A percentile compares a stretch with the other conserved stretches of the same genome.
phyloP scores from a whole-genome alignment of 2,113 vertebrate species.

The Diphyllodes magnificus region DNA sequence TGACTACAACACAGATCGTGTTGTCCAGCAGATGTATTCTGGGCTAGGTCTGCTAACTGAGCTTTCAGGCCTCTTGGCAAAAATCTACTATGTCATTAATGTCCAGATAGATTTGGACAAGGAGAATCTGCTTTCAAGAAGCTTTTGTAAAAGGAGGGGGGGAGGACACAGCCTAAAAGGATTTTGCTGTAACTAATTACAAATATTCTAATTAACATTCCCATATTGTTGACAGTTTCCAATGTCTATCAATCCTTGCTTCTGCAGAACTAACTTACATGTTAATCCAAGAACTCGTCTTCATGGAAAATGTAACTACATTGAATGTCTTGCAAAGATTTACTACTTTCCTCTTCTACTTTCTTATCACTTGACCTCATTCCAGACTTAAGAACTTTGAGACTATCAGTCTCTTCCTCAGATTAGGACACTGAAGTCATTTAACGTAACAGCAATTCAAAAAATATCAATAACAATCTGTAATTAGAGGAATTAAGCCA shows the following conservation, averaged over 20 bases:
- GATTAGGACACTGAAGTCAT: neutral
- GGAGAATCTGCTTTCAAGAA: neutral
- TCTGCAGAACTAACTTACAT: neutral
- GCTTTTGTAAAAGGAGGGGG: neutral
- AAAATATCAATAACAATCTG: neutral
- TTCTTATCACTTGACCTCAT: neutral
- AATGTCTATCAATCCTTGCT: neutral
- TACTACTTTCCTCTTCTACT: neutral
- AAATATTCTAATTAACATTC: neutral
- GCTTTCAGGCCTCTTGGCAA: neutral
- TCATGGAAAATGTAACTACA: neutral
- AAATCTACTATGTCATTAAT: neutral
- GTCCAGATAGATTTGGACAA: neutral
- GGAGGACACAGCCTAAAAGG: neutral
- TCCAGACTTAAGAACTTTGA: neutral
- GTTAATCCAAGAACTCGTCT: neutral
- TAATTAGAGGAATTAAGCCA: neutral
- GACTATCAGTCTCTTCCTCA: neutral
- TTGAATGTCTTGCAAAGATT: neutral
- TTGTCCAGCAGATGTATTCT: neutral
- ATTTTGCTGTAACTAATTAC: neutral
- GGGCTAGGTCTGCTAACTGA: neutral
- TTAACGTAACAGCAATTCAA: neutral
- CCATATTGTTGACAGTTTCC: neutral
- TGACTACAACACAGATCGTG: neutral